These are phyloP conservation scores for Parthenolecanium corni DNA, from an alignment of 2,888 invertebrate genomes.

Conservation along the genomic window DNA sequence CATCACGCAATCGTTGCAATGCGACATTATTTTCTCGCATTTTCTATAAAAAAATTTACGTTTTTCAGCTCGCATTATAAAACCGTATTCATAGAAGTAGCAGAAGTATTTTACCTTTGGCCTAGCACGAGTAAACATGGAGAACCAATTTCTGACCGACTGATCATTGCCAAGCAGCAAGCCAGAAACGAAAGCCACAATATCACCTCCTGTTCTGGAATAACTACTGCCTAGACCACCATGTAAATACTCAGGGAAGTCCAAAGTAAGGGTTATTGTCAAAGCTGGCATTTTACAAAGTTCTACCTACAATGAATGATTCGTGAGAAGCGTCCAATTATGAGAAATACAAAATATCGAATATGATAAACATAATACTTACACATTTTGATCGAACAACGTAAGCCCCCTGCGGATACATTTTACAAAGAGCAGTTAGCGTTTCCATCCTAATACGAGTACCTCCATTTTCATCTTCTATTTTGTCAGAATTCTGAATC, in stretches of 20 bases:
- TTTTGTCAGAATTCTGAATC: slow-evolving; percentile 73
- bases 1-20: slow-evolving; percentile 59
- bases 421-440: slow-evolving; percentile 67
- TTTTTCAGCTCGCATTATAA: too few relatives aligned
- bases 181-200: slow-evolving; percentile 78
- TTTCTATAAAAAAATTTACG: slow-evolving; percentile 39
- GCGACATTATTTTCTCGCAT: slow-evolving; percentile 65
- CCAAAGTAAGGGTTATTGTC: slow-evolving; percentile 35
- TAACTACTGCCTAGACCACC: slow-evolving; percentile 29
- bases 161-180: slow-evolving; percentile 81
- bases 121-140: slow-evolving; percentile 74
- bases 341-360: background rate
- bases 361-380: slow-evolving; percentile 35
- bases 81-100: too few relatives aligned
- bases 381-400: slow-evolving; percentile 74
- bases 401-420: slow-evolving; percentile 78
- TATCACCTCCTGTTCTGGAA: slow-evolving; percentile 40
- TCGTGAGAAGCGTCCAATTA: background rate
- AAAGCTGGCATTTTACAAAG: slow-evolving; percentile 70
- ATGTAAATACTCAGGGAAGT: slow-evolving; percentile 32
- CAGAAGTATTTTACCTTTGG: slow-evolving; percentile 47
- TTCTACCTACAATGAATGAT: slow-evolving; percentile 47
- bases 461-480: slow-evolving; percentile 74
- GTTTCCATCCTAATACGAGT: slow-evolving; percentile 57
- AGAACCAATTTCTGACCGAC: slow-evolving; percentile 82